Evolutionary conservation across 2,888 invertebrate species (phyloP), one percentile per base, ranked within the genome.

Genomic region (Diaperis boleti): DNA sequence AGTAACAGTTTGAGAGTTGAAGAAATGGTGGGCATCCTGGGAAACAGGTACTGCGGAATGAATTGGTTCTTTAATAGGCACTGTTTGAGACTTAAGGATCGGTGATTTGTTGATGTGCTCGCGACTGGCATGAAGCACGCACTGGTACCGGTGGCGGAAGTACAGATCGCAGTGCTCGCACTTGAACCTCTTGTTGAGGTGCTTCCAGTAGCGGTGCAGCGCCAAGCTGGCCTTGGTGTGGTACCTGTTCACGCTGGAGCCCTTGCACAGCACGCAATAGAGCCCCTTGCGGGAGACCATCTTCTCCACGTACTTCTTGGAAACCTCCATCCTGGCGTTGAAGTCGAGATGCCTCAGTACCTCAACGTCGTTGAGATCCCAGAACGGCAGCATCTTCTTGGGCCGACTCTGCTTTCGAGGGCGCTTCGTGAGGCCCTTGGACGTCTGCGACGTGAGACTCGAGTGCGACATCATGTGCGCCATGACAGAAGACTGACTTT

Each of bases 401-500:
- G 85, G 85, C 64, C 79, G 80, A 17, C 82, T 82, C 70, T 85
- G 85, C 72, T 86, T 86, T 37, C 85, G 78, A 3, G 82, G 79
- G 47, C 79, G 67, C 64, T 77, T 76, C 8, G 56, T 59, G 14
- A 64, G 49, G 45, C 67, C 73, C 72, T 61, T 65, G 68, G 70
- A 72, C 67, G 69, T 68, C 68, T 78, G 69, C 52, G 68, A 67
- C 57, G 57, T 74, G 59, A 82, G 74, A 45, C 80, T 80, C 3
- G 82, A 82, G 72, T 84, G 84, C 37, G 78, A 73, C 31, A 80
- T 72, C 82, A 84, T 83, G 72, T 85, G 85, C 13, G 81, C 77
- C 74, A 84, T 83, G 70, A 85, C 83, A 55, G 76, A 77, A 20
- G 75, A 75, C 68, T 83, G 84, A 50, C 77, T 83, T 49, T 81